Conservation (phyloP, 2,113 vertebrate genomes). For the Thalassarche chlororhynchos region DNA sequence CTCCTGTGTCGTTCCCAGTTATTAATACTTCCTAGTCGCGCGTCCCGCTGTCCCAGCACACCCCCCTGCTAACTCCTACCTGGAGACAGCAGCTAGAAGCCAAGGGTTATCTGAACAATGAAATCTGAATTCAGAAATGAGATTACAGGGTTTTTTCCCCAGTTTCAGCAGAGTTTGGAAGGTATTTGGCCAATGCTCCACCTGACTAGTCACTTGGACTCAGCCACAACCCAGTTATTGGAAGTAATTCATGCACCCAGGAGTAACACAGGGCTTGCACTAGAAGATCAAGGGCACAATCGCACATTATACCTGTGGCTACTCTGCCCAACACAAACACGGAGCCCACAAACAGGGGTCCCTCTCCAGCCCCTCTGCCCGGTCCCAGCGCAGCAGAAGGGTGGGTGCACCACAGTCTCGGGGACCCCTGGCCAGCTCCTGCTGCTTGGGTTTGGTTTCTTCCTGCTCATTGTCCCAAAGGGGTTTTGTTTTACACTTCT, state of each 20-base stretch:
- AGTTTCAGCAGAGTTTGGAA: not conserved
- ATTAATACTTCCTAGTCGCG: not conserved
- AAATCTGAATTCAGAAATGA: not conserved
- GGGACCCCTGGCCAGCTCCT: not conserved
- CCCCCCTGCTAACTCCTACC: not conserved
- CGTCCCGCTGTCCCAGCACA: not conserved
- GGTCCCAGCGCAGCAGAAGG: fast-evolving
- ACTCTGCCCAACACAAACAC: not conserved
- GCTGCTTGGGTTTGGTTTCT: not conserved
- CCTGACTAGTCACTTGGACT: fast-evolving
- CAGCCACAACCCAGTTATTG: not conserved
- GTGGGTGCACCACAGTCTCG: fast-evolving
- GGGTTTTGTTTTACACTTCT: not conserved
- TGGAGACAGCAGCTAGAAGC: not conserved
- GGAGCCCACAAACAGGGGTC: too few species aligned
- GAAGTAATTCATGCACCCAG: not conserved
- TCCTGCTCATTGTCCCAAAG: not conserved
- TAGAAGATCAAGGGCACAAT: not conserved
- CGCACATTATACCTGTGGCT: not conserved
- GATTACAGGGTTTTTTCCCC: not conserved
- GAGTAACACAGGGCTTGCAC: not conserved
- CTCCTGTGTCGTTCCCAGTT: not conserved
- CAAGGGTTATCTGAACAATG: not conserved
- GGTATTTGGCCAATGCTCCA: not conserved
- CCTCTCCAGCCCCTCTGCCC: not conserved